Percentiles rank a stretch among this genome's conserved stretches.
Conservation (phyloP, 2,113 vertebrate genomes). For the Mellivora capensis region DNA sequence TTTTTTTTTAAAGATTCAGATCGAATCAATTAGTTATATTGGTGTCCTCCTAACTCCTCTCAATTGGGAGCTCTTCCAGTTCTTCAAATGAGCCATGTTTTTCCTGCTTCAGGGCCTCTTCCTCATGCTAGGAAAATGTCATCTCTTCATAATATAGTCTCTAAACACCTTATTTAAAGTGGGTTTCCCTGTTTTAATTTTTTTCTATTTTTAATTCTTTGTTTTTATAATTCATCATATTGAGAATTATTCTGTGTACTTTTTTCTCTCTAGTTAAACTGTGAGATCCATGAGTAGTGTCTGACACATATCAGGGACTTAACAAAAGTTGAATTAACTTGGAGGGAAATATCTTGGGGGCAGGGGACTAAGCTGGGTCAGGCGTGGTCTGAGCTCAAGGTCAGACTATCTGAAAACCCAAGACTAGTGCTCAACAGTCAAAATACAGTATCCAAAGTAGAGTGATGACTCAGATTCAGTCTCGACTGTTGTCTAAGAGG, state of each 20-base stretch:
- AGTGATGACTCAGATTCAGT: neutral
- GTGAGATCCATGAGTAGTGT: neutral
- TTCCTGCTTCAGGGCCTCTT: neutral
- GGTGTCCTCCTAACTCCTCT: neutral
- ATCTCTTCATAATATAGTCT: neutral
- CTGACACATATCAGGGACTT: neutral
- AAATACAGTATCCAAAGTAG: neutral
- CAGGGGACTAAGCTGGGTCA: neutral
- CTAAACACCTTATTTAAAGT: neutral
- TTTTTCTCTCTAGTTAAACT: neutral
- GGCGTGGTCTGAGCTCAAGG: neutral
- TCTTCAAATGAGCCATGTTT: neutral
- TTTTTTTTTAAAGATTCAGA: neutral
- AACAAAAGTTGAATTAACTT: neutral
- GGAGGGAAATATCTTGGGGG: neutral
- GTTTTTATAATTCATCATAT: neutral
- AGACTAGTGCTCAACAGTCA: neutral
- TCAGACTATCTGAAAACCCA: neutral
- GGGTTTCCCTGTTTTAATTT: neutral
- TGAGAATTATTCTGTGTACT: neutral
- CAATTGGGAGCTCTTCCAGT: neutral
- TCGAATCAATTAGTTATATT: neutral
- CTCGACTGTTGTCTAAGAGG: neutral
- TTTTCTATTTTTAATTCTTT: neutral
- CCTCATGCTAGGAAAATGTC: neutral